Evolutionary conservation across 1,140 invertebrate species (phyloP), one percentile per base, ranked within the genome.

Genomic region (Cydia pomonella): DNA sequence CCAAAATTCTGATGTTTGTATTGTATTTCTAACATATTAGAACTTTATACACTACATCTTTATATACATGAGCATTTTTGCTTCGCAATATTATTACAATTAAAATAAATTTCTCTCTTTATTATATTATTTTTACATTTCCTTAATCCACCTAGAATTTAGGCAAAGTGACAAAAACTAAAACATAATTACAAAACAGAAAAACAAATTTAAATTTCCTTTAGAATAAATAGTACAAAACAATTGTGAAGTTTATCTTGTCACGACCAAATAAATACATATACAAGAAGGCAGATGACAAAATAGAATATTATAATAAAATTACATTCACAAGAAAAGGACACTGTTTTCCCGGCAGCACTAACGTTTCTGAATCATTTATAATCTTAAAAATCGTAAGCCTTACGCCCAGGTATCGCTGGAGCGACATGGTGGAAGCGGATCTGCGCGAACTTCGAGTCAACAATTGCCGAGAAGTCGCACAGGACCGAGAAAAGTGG

Each of bases 11-110:
- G 81, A 85, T 82, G 84, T 85, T 87, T 85, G 80, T 82, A 81
- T 75, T 90, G 85, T 90, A 88, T 90, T 90, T 89, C 87, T 90
- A 88, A 88, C 83, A 88, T 89, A 87, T 85, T 85, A 89, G 79
- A 88, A 84, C 82, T 88, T 88, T 88, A 87, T 88, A 87, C 80
- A 84, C 85, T 87, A 88, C 81, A 82, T 87, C 64, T 84, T 77
- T 90, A 90, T 90, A 86, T 90, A 90, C 88, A 90, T 89, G 88
- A 90, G 88, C 88, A 89, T 87, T 87, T 82, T 84, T 82, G 84
- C 85, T 90, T 90, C 82, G 82, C 79, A 88, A 87, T 88, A 85
- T 82, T 84, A 85, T 87, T 87, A 89, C 82, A 86, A 84, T 86
- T 88, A 90, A 90, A 90, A 89, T 89, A 89, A 79, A 82, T 85